These are phyloP conservation scores for Diplodus sargus DNA, from an alignment of 2,797 vertebrate species.

Conservation along the genomic window DNA sequence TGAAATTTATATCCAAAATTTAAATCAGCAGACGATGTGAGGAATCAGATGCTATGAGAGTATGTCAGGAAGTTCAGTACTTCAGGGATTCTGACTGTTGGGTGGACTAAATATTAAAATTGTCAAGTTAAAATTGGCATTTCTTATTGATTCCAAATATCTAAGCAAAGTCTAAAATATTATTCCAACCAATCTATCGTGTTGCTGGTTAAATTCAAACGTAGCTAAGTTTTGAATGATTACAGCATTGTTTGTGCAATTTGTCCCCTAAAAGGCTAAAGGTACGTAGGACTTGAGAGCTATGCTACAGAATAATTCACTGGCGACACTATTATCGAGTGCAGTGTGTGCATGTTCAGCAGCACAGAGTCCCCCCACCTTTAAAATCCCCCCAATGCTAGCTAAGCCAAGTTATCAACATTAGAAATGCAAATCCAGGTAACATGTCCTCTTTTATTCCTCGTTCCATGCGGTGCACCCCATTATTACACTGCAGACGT, in stretches of 20 bases:
- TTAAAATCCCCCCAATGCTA: constrained; percentile 31
- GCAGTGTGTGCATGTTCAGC: constrained; percentile 41
- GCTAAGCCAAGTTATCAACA: constrained; percentile 64
- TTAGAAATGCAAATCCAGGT: constrained; percentile 80
- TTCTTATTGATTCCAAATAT: not conserved
- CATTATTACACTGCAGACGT: constrained; percentile 68
- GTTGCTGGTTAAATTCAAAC: not conserved
- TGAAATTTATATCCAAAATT: not conserved
- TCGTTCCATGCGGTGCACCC: constrained; percentile 48
- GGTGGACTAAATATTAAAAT: not conserved
- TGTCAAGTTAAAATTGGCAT: not conserved
- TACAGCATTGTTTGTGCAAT: not conserved
- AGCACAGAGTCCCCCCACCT: not conserved
- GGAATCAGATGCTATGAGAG: not conserved
- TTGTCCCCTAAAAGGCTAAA: not conserved
- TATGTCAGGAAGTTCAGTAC: not conserved
- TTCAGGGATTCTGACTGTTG: not conserved
- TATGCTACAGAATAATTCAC: constrained; percentile 39
- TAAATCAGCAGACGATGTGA: not conserved
- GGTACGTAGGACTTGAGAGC: constrained; percentile 20
- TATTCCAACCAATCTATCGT: not conserved
- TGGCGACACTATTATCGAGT: constrained; percentile 26
- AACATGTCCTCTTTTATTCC: constrained; percentile 69
- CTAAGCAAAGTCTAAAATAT: not conserved
- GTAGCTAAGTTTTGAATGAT: not conserved